Evolutionary conservation across 2,888 invertebrate genomes (phyloP), one percentile per base, ranked within the genome.

Genomic region (Euplagia quadripunctaria): DNA sequence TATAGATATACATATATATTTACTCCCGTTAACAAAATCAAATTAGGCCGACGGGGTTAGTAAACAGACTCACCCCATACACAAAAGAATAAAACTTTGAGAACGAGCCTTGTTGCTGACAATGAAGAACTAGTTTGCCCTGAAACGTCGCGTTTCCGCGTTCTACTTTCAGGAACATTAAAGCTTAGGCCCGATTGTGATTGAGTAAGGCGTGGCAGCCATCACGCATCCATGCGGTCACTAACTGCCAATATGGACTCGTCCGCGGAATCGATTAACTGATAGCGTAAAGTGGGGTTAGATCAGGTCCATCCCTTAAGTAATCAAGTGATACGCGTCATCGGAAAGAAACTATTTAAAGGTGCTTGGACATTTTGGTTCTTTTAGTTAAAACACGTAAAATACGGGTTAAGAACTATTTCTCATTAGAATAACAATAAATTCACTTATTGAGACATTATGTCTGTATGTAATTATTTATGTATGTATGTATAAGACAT

Each of bases 141-240:
- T 85, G 83, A 82, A 85, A 82, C 82, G 73, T 76, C 83, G 85
- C 82, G 85, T 87, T 90, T 88, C 88, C 86, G 89, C 87, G 94
- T 89, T 90, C 94, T 86, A 94, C 91, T 94, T 94, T 91, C 88
- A 90, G 90, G 83, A 87, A 89, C 91, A 92, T 92, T 93, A 93
- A 90, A 90, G 91, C 89, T 89, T 88, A 85, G 87, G 86, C 86
- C 82, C 85, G 85, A 87, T 87, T 89, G 92, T 92, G 94, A 94
- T 93, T 93, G 91, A 90, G 90, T 88, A 88, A 92, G 94, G 94
- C 89, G 94, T 88, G 94, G 93, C 92, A 79, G 85, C 89, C 86
- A 88, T 88, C 87, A 87, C 85, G 87, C 88, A 85, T 83, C 86
- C 86, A 91, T 91, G 88, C 89, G 89, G 90, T 89, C 92, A 91